phyloP scores from a whole-genome alignment of 2,888 invertebrate genomes.

The Biston betularia region DNA sequence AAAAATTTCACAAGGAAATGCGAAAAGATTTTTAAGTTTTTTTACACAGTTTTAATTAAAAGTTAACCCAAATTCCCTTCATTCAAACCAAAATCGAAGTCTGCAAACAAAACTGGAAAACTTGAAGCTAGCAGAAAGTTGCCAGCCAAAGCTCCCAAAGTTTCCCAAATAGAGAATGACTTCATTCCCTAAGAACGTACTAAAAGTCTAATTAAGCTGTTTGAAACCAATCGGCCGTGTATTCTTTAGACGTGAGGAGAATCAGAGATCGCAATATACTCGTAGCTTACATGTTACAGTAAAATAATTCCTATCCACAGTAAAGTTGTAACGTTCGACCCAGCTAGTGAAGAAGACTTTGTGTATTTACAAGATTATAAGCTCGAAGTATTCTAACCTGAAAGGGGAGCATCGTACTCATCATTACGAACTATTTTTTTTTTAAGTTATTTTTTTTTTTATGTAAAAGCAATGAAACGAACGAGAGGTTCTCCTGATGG shows the following conservation, averaged over 20 bases:
- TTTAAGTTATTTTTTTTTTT: no score
- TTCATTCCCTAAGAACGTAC: slow-evolving; percentile 30
- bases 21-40: background rate
- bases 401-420: no score
- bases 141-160: slow-evolving; percentile 17
- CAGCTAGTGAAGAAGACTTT: no score
- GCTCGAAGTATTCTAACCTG: no score
- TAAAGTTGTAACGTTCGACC: no score
- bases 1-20: background rate
- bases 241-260: slow-evolving; percentile 30
- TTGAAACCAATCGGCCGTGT: slow-evolving; percentile 35
- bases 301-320: slow-evolving; percentile 11
- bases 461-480: no score
- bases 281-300: slow-evolving; percentile 7
- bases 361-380: no score
- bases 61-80: background rate
- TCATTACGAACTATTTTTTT: no score
- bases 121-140: slow-evolving; percentile 21
- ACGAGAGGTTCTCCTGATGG: no score
- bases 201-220: slow-evolving; percentile 36
- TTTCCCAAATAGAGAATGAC: slow-evolving; percentile 33
- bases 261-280: background rate
- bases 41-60: slow-evolving; percentile 8
- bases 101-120: slow-evolving; percentile 13
- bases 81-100: slow-evolving; percentile 9